These are phyloP conservation scores for Zosterops lateralis DNA, from an alignment of 2,113 vertebrate genomes.

Conservation along the genomic window DNA sequence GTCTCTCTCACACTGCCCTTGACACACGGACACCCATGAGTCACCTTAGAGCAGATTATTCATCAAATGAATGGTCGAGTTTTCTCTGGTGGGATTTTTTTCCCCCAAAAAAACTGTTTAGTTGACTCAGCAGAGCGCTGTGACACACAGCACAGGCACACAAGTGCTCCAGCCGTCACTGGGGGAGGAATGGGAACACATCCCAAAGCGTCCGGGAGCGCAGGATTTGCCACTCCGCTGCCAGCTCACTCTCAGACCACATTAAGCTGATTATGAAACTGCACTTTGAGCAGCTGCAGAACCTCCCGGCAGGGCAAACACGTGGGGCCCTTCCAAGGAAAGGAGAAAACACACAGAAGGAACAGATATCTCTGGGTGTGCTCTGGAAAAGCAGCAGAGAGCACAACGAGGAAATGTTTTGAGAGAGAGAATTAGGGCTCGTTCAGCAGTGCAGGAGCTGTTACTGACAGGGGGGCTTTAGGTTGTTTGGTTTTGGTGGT, in stretches of 20 bases:
- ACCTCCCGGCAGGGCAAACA: neutral
- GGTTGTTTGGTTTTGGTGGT: too few relatives aligned
- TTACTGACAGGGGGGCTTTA: neutral
- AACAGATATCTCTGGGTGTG: neutral
- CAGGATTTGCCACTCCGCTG: neutral
- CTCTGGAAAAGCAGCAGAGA: neutral
- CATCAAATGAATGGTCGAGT: neutral
- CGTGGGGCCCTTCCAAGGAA: neutral
- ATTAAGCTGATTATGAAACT: neutral
- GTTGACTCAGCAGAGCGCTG: neutral
- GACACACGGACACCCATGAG: neutral
- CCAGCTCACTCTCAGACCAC: neutral
- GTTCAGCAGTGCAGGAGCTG: neutral
- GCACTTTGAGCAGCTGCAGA: neutral
- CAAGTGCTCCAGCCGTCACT: neutral
- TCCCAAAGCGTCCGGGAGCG: rapidly evolving
- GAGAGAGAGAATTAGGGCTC: neutral
- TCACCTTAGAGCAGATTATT: neutral
- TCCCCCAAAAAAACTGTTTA: neutral
- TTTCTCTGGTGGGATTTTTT: neutral
- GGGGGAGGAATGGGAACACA: neutral
- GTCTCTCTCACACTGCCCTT: neutral
- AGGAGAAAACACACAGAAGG: neutral
- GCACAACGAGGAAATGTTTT: neutral
- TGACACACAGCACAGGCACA: neutral